Base-by-base conservation (phyloP, 2,888 invertebrate species). In the Dusona sp. region DNA sequence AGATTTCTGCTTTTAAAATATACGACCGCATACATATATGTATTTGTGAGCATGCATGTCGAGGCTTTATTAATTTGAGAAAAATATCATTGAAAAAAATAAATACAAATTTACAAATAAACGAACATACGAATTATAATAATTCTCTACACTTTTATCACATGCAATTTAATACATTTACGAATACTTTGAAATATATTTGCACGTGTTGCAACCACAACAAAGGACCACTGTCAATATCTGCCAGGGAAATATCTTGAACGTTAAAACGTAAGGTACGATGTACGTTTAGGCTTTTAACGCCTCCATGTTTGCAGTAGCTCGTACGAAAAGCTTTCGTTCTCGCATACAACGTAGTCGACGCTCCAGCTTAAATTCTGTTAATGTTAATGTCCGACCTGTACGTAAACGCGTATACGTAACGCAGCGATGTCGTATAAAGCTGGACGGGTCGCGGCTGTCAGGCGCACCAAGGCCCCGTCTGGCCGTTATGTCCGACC, bases 291-390 rank as follows among this genome's bases (percentile, higher is more conserved):
- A 64, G 65, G 73, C 54, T 81, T 81, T 81, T 74, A 81, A 74
- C 73, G 80, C 61, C 29, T 33, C 57, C 19, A 19, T 54, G 33
- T 65, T 80, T 73, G 36, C 64, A 48, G 29, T 64, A 25, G n/a
- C n/a, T 65, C 72, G 38, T 38, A 51, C 48, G 38, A 54, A 74
- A 22, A 54, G 25, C 65, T 38, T 73, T 19, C 72, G 42, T 72
- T 36, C 22, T 19, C 57, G 38, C 36, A 19, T 45, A 16, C 54
- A 38, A 72, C 68, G 22, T 9, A n/a, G 29, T 4, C 38, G 67
- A 38, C 38, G 57, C 45, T 48, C 36, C 61, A 61, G 77, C 75
- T 77, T 83, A 70, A 83, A 83, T 77, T 83, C 82, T 64, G 77
- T 82, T 70, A 75, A 75, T 75, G 82, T 83, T 75, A 77, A 83